Conservation (phyloP, 1,140 invertebrate genomes). For the Drosophila mayri region DNA sequence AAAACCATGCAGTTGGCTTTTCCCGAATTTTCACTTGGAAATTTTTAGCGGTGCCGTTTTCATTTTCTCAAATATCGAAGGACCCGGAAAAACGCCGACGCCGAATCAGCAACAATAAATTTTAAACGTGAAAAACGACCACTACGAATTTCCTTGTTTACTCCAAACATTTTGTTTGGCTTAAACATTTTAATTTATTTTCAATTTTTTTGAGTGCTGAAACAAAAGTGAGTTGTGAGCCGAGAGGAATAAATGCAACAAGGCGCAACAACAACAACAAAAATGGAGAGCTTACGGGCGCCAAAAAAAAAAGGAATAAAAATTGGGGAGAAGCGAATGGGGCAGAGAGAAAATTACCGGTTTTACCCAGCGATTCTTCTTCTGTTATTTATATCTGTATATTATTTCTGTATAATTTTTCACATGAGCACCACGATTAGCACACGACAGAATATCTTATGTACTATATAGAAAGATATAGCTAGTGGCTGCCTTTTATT, state of each 20-base stretch:
- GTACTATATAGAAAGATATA: conserved; percentile 11
- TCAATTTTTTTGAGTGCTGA: conserved; percentile 33
- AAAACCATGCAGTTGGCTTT: conserved; percentile 6
- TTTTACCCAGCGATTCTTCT: conserved; percentile 36
- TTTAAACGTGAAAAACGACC: neutral
- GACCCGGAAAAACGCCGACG: neutral
- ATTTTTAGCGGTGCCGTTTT: neutral
- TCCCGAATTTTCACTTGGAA: conserved; percentile 4
- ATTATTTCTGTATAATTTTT: conserved; percentile 1
- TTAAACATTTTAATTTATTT: neutral
- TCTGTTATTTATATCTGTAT: conserved; percentile 10
- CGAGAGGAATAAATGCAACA: conserved; percentile 62
- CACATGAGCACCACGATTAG: conserved; percentile 7
- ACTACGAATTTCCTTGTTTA: neutral
- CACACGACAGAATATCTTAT: conserved; percentile 15
- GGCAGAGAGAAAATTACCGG: conserved; percentile 61
- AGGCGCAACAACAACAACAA: conserved; percentile 39
- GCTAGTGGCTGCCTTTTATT: neutral
- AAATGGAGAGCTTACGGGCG: conserved; percentile 26
- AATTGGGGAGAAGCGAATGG: conserved; percentile 19
- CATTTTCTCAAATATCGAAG: neutral
- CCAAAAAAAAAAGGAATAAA: conserved; percentile 52
- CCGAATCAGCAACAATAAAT: neutral
- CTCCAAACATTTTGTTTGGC: neutral
- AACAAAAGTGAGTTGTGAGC: conserved; percentile 24